A percentile compares a stretch with the other conserved stretches of the same genome.
phyloP scores from a whole-genome alignment of 2,113 vertebrate species.

The Mobula birostris region DNA sequence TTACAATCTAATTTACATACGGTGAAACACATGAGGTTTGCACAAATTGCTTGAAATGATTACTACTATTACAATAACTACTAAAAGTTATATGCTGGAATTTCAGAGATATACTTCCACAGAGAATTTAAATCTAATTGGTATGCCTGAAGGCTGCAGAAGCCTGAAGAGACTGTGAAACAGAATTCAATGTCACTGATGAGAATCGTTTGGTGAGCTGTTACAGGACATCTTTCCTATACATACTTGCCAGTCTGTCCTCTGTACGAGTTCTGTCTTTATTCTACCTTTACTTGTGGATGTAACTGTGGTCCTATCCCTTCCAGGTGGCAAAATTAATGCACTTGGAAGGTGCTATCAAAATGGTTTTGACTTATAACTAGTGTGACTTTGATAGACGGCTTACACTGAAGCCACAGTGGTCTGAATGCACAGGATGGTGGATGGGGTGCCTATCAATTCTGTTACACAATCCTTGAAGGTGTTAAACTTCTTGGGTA shows the following conservation, averaged over 20 bases:
- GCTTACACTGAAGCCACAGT: no score
- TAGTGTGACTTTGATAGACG: no score
- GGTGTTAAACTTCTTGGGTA: no score
- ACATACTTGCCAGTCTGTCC: not conserved
- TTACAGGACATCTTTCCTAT: not conserved
- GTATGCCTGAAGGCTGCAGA: not conserved
- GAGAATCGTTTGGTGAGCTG: not conserved
- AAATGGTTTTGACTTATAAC: no score
- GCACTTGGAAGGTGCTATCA: no score
- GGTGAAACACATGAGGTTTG: not conserved
- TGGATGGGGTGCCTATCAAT: no score
- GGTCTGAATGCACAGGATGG: no score
- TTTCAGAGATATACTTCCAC: not conserved
- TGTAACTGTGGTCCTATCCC: no score
- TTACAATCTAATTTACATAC: not conserved
- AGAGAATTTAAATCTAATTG: not conserved
- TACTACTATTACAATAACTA: constrained; percentile 2
- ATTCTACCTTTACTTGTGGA: no score
- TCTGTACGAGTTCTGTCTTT: not conserved
- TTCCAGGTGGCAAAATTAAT: no score
- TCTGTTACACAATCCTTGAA: no score
- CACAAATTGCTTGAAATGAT: not conserved
- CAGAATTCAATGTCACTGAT: not conserved
- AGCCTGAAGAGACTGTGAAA: not conserved
- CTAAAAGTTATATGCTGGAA: not conserved